Base-by-base conservation (phyloP, 1,140 invertebrate genomes). In the Pseudomyrmex flavicornis region DNA sequence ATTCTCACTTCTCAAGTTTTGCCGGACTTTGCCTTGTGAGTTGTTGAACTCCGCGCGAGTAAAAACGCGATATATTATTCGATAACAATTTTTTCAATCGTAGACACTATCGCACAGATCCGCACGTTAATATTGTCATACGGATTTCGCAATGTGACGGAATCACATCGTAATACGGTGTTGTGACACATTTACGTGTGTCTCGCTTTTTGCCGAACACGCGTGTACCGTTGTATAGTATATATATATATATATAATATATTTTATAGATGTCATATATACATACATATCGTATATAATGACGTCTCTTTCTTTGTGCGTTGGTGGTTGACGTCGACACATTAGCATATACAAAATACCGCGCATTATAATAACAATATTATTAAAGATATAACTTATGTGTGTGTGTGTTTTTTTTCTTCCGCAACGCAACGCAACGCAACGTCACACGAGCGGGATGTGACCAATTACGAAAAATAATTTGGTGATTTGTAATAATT, bases 401-500 rank as follows among this genome's bases (percentile, higher is more conserved):
- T 10, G 56, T 35, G 44, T 10, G 15, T 26, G 54, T 68, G n/a
- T n/a, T n/a, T n/a, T 20, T 68, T 15, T 3, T 7, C 9, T 52
- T 52, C 17, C 17, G 1, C n/a, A n/a, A n/a, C n/a, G n/a, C 12
- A 48, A 69, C 15, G 50, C 13, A 2, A 9, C 8, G 5, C 46
- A 13, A 52, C 13, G 15, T n/a, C 12, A 35, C 44, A 9, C 35
- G n/a, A 8, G n/a, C 35, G 35, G 50, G 66, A 69, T 54, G 52
- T 65, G 66, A 35, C 15, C 54, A 48, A 26, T 80, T 44, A 22
- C 56, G 52, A 58, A 59, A 68, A 50, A 48, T 61, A 59, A 70
- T 80, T 80, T 17, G 54, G 44, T 22, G 66, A 59, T 70, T 80
- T 72, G 62, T 56, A 20, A 68, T 56, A 80, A 80, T 80, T 72